phyloP scores from a whole-genome alignment of 2,888 invertebrate genomes.

The Itoplectis maculator region DNA sequence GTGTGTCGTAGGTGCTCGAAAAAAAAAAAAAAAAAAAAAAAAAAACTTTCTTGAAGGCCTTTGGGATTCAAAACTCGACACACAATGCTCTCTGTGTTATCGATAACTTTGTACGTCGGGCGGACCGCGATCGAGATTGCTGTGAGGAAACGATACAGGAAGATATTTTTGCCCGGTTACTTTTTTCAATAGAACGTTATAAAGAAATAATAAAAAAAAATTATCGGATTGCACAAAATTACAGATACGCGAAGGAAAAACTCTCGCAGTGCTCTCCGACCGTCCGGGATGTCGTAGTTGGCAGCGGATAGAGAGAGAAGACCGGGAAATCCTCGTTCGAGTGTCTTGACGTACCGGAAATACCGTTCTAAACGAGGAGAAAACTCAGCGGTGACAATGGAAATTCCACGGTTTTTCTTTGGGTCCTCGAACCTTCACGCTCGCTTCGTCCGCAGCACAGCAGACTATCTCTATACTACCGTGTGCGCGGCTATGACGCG shows the following conservation, averaged over 20 bases:
- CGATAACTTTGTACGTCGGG: not conserved
- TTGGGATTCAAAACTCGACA: not conserved
- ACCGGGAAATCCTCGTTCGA: not conserved
- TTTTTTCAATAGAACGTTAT: no score
- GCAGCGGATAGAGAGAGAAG: not conserved
- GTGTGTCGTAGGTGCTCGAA: not conserved
- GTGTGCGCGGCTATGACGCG: constrained; percentile 10
- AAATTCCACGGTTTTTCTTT: constrained; percentile 23
- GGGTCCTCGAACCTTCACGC: not conserved
- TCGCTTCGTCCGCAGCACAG: not conserved
- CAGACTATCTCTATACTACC: constrained; percentile 22
- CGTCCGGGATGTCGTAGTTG: not conserved
- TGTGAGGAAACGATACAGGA: not conserved
- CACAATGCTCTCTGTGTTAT: not conserved
- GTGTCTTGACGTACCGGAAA: constrained; percentile 1
- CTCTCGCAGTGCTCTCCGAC: not conserved
- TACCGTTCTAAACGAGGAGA: not conserved
- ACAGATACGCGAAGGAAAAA: not conserved
- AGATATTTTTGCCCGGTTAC: not conserved
- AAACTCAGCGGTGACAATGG: constrained; percentile 40
- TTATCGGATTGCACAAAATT: not conserved
- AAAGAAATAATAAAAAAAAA: not conserved
- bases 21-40: no score
- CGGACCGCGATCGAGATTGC: not conserved
- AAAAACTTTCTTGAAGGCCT: not conserved